Evolutionary conservation across 2,113 vertebrate genomes (phyloP).

Genomic region (Pelvicachromis taeniatus): DNA sequence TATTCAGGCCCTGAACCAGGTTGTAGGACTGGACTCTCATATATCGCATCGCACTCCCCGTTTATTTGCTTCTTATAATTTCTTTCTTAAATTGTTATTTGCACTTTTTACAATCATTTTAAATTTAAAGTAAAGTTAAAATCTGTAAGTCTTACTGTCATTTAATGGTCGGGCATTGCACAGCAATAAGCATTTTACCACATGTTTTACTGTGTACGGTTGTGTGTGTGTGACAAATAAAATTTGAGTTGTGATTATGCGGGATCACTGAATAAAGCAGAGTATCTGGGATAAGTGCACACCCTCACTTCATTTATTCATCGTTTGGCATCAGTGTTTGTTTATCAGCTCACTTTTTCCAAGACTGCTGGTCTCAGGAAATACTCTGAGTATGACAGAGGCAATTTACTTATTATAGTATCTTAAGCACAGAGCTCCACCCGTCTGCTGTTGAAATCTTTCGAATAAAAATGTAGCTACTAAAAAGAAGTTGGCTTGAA

Average conservation of each 20-base stretch:
- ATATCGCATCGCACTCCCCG: rapidly evolving
- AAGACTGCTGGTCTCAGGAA: no score
- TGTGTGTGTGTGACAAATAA: neutral
- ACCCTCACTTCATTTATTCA: neutral
- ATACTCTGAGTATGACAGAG: no score
- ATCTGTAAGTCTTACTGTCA: rapidly evolving
- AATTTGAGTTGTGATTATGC: neutral
- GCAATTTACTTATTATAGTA: no score
- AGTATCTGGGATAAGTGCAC: neutral
- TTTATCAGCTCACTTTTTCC: no score
- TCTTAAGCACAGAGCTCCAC: neutral
- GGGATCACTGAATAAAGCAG: neutral
- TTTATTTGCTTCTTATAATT: neutral
- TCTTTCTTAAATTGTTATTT: rapidly evolving
- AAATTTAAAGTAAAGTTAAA: rapidly evolving
- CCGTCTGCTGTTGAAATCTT: neutral
- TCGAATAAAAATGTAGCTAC: no score
- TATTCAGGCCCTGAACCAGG: no score
- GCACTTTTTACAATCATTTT: no score
- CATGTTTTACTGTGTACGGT: neutral
- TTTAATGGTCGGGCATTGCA: neutral
- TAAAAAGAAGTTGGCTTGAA: neutral
- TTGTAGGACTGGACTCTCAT: neutral
- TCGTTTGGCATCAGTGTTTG: neutral
- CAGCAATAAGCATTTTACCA: neutral